Evolutionary conservation across 2,113 vertebrate genomes (phyloP), one percentile per base, ranked within the genome.

Genomic region (Grantiella picta): DNA sequence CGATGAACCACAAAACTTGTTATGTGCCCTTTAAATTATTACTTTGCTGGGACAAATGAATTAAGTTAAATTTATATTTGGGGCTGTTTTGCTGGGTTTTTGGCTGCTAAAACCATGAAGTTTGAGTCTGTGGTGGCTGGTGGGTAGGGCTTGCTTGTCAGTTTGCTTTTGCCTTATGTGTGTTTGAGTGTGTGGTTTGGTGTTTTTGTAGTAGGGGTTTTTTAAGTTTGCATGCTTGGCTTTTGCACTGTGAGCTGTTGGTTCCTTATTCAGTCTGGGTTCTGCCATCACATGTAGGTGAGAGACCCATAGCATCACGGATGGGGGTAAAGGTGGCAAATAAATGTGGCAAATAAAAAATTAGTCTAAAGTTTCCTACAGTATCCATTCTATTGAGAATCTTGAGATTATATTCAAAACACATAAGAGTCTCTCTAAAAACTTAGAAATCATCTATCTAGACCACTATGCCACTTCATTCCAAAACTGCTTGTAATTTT

Each of bases 1-100:
- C 72, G 3, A 57, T 79, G 93, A 96, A 96, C 94, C 95, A 82
- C 93, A 81, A 81, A 94, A 81, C 40, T 68, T 71, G 5, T 45
- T 81, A 35, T 0, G 0, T 22, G 64, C 9, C 40, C 76, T 69
- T 75, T 49, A 86, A 94, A 86, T 93, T 92, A 90, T 90, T 90
- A 35, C 47, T 71, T 94, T 77, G 77, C 72, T 75, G 40, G 68
- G 57, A 88, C 40, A 81, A 95, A 53, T 65, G 60, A 89, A 70
- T 38, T 35, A 83, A 71, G 35, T 57, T 27, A 64, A 73, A 83
- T 81, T 81, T 91, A 29, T 47, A 33, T 77, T 88, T 94, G 33
- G 52, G 47, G 59, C 33, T 73, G 45, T 29, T 72, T 47, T 73
- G 33, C 47, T 81, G 75, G 4, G 33, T 42, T 86, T 71, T 86